A percentile compares a stretch with the other conserved stretches of the same genome.
phyloP scores from a whole-genome alignment of 64 coral and sea anemone genomes.

The Platygyra sinensis region DNA sequence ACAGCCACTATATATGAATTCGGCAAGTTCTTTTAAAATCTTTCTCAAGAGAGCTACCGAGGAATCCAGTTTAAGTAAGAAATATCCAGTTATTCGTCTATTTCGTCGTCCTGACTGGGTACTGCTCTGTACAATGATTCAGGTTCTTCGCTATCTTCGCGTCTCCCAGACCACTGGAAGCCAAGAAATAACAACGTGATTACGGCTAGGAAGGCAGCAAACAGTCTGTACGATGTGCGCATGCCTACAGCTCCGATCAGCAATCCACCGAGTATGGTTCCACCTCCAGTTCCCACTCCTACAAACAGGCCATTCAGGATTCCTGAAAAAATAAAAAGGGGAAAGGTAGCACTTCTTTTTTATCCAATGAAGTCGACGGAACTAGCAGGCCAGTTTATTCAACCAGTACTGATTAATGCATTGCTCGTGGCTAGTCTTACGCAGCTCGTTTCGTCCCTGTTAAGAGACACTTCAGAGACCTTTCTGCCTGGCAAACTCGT shows the following conservation, averaged over 20 bases:
- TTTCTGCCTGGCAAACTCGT: too few relatives aligned
- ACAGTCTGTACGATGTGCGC: slow-evolving; percentile 19
- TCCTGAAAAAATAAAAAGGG: background rate
- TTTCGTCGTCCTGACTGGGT: background rate
- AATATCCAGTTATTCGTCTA: background rate
- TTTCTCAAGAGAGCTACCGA: too few relatives aligned
- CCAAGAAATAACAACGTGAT: background rate
- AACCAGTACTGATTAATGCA: too few relatives aligned
- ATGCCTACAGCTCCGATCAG: slow-evolving; percentile 25
- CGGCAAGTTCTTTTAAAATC: too few relatives aligned
- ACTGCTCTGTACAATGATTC: background rate
- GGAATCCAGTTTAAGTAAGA: background rate
- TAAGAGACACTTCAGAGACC: too few relatives aligned
- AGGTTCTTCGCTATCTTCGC: background rate
- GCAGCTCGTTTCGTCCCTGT: too few relatives aligned
- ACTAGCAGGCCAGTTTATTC: too few relatives aligned
- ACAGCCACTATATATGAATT: too few relatives aligned
- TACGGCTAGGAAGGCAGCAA: slow-evolving; percentile 6
- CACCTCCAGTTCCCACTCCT: slow-evolving; percentile 30
- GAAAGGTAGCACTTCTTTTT: too few relatives aligned
- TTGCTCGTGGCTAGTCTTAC: too few relatives aligned
- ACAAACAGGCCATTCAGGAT: slow-evolving; percentile 41
- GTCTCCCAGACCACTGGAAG: background rate
- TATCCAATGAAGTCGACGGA: too few relatives aligned
- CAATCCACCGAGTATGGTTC: slow-evolving; percentile 26